Conservation (phyloP, 2,113 vertebrate genomes). For the Bungarus multicinctus region DNA sequence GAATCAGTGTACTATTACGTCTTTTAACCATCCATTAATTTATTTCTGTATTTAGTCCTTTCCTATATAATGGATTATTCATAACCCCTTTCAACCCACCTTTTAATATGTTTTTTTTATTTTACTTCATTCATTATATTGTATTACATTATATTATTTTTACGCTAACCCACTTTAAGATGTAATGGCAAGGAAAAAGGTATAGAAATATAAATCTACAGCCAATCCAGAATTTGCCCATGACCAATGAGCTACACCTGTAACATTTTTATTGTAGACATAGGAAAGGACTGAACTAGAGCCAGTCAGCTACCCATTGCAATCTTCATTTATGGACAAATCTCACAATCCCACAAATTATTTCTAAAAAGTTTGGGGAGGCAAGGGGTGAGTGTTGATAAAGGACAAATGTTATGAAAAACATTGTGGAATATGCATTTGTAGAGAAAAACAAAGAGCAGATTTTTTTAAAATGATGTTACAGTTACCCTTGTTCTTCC, state of each 20-base stretch:
- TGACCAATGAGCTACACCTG: not conserved
- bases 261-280: not conserved
- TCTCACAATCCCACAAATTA: not conserved
- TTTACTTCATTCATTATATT: not conserved
- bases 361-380: not conserved
- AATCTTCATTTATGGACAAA: not conserved
- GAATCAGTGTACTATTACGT: not conserved
- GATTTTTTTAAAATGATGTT: constrained; percentile 27
- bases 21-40: not conserved
- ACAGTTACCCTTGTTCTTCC: constrained; percentile 21
- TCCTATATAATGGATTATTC: not conserved
- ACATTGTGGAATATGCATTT: not conserved
- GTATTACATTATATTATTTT: not conserved
- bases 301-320: not conserved
- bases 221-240: not conserved
- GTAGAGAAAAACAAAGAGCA: not conserved
- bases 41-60: not conserved
- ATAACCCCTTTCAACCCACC: not conserved
- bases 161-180: not conserved
- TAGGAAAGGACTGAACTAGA: not conserved
- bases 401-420: not conserved
- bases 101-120: not conserved
- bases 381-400: not conserved
- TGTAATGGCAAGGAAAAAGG: not conserved
- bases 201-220: not conserved